These are phyloP conservation scores for Capitella teleta DNA, from an alignment of 1,140 invertebrate genomes.

Conservation along the genomic window DNA sequence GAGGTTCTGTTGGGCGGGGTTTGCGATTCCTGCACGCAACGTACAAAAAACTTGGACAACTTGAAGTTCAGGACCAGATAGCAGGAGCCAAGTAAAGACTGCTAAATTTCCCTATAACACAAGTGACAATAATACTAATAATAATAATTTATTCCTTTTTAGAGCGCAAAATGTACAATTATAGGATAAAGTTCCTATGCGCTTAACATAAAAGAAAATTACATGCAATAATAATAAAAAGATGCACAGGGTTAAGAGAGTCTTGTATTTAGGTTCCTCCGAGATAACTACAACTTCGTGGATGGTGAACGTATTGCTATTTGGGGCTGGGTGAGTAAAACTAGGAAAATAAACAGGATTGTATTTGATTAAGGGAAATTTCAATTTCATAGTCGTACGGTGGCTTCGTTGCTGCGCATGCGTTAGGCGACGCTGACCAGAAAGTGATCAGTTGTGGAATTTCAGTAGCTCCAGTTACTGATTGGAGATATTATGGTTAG, in stretches of 20 bases:
- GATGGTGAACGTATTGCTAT: conserved; percentile 70
- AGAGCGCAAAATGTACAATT: too few species aligned
- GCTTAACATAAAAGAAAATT: too few species aligned
- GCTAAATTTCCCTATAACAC: neutral
- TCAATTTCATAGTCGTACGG: conserved; percentile 11
- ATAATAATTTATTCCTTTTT: too few species aligned
- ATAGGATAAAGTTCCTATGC: too few species aligned
- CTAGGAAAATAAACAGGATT: neutral
- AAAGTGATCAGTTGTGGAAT: too few species aligned
- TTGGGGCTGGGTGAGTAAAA: conserved; percentile 45
- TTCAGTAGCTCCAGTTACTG: too few species aligned
- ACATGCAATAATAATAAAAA: too few species aligned
- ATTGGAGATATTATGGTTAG: too few species aligned
- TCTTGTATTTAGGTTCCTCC: conserved; percentile 53
- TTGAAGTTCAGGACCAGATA: conserved; percentile 79
- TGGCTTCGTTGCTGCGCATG: neutral
- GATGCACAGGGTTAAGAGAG: neutral
- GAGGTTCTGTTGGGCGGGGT: conserved; percentile 74
- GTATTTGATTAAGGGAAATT: too few species aligned
- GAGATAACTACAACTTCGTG: conserved; percentile 71
- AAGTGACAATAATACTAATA: neutral
- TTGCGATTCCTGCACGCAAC: conserved; percentile 69
- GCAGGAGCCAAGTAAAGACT: conserved; percentile 61
- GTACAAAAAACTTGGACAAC: conserved; percentile 69
- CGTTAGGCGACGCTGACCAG: too few species aligned